These are phyloP conservation scores for Lepisosteus oculatus DNA, from an alignment of 2,113 vertebrate species.

Conservation along the genomic window DNA sequence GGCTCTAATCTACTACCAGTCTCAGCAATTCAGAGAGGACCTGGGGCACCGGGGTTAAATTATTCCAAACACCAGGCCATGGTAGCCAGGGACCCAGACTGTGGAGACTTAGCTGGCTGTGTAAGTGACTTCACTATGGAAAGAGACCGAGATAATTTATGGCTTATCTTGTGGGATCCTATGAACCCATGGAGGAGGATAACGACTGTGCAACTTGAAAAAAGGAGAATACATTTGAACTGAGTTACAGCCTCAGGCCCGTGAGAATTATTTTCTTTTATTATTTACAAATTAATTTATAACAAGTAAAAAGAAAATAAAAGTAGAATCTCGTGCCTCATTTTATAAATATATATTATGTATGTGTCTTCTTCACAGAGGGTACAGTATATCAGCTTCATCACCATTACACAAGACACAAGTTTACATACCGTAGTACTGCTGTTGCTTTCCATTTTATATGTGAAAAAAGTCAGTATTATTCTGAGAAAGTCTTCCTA, in stretches of 20 bases:
- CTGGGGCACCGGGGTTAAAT: constrained; percentile 70
- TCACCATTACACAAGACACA: too few species aligned
- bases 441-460: too few species aligned
- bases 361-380: too few species aligned
- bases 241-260: constrained; percentile 38
- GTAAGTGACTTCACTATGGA: constrained; percentile 41
- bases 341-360: too few species aligned
- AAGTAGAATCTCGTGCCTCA: too few species aligned
- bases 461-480: too few species aligned
- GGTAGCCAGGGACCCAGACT: constrained; percentile 70
- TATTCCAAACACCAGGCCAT: constrained; percentile 77
- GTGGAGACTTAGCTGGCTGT: constrained; percentile 57
- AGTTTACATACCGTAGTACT: too few species aligned
- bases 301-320: too few species aligned
- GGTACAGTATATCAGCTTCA: too few species aligned
- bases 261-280: constrained; percentile 39
- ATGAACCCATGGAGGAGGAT: constrained; percentile 19
- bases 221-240: too few species aligned
- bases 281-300: too few species aligned
- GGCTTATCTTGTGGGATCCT: constrained; percentile 29
- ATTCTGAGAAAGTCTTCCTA: too few species aligned
- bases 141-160: constrained; percentile 31
- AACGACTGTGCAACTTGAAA: constrained; percentile 26
- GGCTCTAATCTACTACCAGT: constrained; percentile 80
- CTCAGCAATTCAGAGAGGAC: constrained; percentile 74